These are phyloP conservation scores for Brachypterus glaber DNA, from an alignment of 2,888 invertebrate genomes.

Conservation along the genomic window DNA sequence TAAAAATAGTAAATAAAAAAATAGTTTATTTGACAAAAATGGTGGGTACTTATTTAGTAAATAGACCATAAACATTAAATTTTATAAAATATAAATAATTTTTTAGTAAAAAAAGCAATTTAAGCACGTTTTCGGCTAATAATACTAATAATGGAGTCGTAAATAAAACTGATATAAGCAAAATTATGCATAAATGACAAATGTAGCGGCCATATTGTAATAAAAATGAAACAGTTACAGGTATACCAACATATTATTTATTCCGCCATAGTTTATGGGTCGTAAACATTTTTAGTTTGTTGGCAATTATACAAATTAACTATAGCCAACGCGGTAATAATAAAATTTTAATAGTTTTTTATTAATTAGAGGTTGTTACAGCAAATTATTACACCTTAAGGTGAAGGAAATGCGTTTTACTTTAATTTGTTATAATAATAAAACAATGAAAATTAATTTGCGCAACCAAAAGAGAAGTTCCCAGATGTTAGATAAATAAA, in stretches of 20 bases:
- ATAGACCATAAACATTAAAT: no score
- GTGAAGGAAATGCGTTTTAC: constrained; percentile 20
- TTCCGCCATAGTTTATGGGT: constrained; percentile 35
- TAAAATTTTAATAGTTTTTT: constrained; percentile 31
- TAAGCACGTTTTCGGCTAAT: constrained; percentile 28
- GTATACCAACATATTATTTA: constrained; percentile 36
- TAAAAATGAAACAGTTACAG: constrained; percentile 32
- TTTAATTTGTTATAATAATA: no score
- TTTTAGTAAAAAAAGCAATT: constrained; percentile 21
- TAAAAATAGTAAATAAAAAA: no score
- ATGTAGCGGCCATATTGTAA: constrained; percentile 31
- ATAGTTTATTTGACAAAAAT: no score
- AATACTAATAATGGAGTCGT: constrained; percentile 26
- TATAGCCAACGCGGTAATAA: constrained; percentile 27
- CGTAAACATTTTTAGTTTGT: constrained; percentile 37
- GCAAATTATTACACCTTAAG: constrained; percentile 17
- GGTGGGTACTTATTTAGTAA: no score
- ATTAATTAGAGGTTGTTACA: constrained; percentile 30
- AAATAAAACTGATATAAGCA: constrained; percentile 27
- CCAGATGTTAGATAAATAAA: no score
- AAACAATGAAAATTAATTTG: no score
- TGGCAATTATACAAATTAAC: constrained; percentile 38
- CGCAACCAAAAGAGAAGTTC: no score
- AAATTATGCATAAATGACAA: constrained; percentile 31
- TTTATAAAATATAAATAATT: no score